Evolutionary conservation across 2,797 vertebrate species (phyloP).

Genomic region (Acanthornis magna): DNA sequence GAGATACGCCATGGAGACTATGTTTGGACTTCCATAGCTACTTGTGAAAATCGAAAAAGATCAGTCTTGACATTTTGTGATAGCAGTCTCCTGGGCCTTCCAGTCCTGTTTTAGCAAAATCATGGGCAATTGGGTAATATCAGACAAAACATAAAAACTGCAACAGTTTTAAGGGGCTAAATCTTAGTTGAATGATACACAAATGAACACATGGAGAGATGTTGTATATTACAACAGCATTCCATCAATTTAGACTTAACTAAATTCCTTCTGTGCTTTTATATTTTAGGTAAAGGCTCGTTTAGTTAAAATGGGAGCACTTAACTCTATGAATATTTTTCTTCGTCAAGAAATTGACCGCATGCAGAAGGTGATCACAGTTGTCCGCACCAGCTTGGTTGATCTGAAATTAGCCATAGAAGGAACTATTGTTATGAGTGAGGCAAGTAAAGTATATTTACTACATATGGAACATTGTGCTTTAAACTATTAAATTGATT

Average conservation of each 20-base stretch:
- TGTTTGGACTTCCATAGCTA: not conserved
- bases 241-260: not conserved
- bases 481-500: not conserved
- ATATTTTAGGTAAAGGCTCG: conserved; percentile 76
- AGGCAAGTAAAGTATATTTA: conserved; percentile 58
- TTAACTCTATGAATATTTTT: conserved; percentile 88
- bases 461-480: not conserved
- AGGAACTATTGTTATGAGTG: conserved; percentile 86
- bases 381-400: conserved; percentile 76
- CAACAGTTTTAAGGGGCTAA: not conserved
- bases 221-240: not conserved
- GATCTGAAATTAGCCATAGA: conserved; percentile 86
- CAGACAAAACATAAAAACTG: not conserved
- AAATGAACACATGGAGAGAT: not conserved
- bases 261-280: not conserved
- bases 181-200: not conserved
- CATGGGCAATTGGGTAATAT: not conserved
- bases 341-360: conserved; percentile 85
- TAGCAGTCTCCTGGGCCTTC: not conserved
- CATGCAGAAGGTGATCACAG: conserved; percentile 83
- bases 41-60: not conserved
- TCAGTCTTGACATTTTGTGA: not conserved
- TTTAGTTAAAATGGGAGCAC: conserved; percentile 81
- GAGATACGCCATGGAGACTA: not conserved
- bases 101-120: not conserved